Evolutionary conservation across 2,797 vertebrate genomes (phyloP).

Genomic region (Huso huso): DNA sequence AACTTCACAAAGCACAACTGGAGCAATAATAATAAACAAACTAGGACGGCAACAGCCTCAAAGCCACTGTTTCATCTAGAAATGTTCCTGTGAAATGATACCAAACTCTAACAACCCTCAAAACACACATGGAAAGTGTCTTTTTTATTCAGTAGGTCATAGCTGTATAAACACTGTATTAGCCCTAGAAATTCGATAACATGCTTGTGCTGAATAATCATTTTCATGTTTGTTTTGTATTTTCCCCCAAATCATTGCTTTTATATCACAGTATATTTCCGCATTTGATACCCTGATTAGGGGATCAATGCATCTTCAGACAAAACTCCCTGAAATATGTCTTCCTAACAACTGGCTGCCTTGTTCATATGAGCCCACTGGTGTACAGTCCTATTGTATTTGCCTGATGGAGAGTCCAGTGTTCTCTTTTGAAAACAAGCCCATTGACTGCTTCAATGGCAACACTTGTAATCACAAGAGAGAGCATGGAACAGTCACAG

Average conservation of each 20-base stretch:
- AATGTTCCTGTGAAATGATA: no score
- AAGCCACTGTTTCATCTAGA: no score
- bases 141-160: no score
- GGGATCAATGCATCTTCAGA: slow-evolving; percentile 24
- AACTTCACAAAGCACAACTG: no score
- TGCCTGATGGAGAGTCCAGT: not conserved
- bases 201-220: not conserved
- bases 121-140: no score
- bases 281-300: slow-evolving; percentile 20
- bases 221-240: not conserved
- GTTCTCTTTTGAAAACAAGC: slow-evolving; percentile 2
- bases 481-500: slow-evolving; percentile 4
- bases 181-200: no score
- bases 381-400: not conserved
- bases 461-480: slow-evolving; percentile 16
- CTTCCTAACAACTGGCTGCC: slow-evolving; percentile 21
- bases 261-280: slow-evolving; percentile 11
- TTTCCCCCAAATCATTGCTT: not conserved
- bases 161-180: no score
- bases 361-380: slow-evolving; percentile 20
- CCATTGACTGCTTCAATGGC: slow-evolving; percentile 7
- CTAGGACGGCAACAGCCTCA: no score
- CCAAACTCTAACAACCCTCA: no score
- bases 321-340: slow-evolving; percentile 8
- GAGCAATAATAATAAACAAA: no score